These are phyloP conservation scores for Acanthosoma haemorrhoidale DNA, from an alignment of 2,888 invertebrate genomes.

Conservation along the genomic window DNA sequence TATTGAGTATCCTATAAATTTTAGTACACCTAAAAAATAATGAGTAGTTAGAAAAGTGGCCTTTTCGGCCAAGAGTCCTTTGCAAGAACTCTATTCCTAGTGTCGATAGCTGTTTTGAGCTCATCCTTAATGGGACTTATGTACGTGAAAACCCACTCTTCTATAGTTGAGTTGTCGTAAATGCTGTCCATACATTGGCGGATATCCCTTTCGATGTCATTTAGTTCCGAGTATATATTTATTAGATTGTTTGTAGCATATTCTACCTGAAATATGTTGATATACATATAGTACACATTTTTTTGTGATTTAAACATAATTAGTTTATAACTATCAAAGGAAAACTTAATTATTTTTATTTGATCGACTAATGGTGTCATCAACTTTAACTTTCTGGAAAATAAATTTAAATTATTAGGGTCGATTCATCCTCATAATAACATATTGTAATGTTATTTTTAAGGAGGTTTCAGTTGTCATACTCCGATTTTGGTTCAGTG, in stretches of 20 bases:
- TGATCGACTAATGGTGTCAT: too few species aligned
- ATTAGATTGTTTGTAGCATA: conserved; percentile 48
- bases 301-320: too few species aligned
- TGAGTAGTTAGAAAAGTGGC: conserved; percentile 45
- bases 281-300: too few species aligned
- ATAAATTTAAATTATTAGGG: too few species aligned
- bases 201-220: conserved; percentile 48
- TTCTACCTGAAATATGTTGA: conserved; percentile 46
- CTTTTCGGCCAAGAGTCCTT: conserved; percentile 53
- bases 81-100: conserved; percentile 49
- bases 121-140: conserved; percentile 47
- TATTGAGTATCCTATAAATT: not conserved
- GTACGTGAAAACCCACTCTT: conserved; percentile 50
- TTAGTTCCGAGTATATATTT: conserved; percentile 47
- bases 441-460: too few species aligned
- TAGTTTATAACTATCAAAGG: too few species aligned
- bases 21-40: not conserved
- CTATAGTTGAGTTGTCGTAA: conserved; percentile 48
- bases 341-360: too few species aligned
- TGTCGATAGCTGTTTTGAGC: conserved; percentile 46
- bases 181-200: conserved; percentile 47
- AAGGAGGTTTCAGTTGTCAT: too few species aligned
- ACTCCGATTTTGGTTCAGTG: too few species aligned
- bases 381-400: too few species aligned
- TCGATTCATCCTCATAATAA: too few species aligned